Evolutionary conservation across 2,888 invertebrate species (phyloP), one percentile per base, ranked within the genome.

Genomic region (Arenicola marina): DNA sequence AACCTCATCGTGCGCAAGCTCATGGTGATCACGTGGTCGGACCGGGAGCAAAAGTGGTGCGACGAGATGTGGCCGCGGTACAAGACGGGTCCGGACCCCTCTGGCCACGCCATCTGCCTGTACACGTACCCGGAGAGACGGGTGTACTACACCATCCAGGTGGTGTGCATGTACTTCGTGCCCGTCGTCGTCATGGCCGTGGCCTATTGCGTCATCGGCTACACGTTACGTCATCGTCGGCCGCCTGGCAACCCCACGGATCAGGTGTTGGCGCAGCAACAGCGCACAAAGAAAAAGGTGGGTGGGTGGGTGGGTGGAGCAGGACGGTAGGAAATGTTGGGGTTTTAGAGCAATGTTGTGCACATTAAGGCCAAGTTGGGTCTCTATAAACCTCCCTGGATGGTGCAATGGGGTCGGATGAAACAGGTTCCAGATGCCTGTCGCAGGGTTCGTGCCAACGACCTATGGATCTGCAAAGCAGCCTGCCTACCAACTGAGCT

Each of bases 151-250:
- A 66, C 66, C 2, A 51, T 78, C 1, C 69, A 74, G 43, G 72
- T 68, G 2, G 63, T 74, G 2, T 69, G 78, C n/a, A 73, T 78
- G 73, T 79, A 75, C 66, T 71, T 78, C 51, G 62, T 77, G 15
- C 78, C 79, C 0, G 67, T 79, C 18, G 21, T 71, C 15, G 61
- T 78, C n/a, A 78, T 78, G 77, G 59, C 74, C 2, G 59, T 62
- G 2, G 71, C 76, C 0, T 79, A 79, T 66, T 58, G 66, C 34
- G 44, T 78, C 46, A 77, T 65, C 51, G 29, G 24, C 26, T 51
- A 33, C 15, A 51, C 46, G 28, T 33, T 64, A 15, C 26, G 51
- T 15, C 32, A 38, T 4, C 51, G 57, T 7, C 18, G 28, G 1
- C 21, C 33, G 15, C 61, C 58, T 7, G 56, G 63, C 2, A 33